Conservation (phyloP, 2,888 invertebrate genomes). For the Lithophane semibrunnea region DNA sequence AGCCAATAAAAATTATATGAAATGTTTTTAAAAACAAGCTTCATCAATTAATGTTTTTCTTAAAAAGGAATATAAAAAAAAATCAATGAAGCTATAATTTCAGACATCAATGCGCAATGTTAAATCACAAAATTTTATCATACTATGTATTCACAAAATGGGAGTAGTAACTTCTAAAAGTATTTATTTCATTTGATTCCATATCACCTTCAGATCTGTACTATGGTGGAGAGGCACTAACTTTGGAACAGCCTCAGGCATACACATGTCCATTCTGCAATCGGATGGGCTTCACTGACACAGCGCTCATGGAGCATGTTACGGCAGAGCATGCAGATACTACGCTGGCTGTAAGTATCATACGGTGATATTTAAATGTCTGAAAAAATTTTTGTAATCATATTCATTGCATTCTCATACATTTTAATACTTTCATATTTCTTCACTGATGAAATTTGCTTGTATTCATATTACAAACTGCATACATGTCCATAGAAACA, state of each 20-base stretch:
- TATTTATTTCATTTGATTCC: conserved; percentile 31
- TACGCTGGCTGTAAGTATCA: conserved; percentile 94
- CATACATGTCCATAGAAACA: neutral
- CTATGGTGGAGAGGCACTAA: conserved; percentile 98
- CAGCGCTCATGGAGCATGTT: conserved; percentile 97
- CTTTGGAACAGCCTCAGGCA: conserved; percentile 97
- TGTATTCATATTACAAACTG: neutral
- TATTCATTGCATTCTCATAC: conserved; percentile 2
- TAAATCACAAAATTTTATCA: neutral
- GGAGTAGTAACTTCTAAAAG: neutral
- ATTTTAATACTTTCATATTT: conserved; percentile 15
- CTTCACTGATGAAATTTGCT: conserved; percentile 1
- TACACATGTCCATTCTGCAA: conserved; percentile 99
- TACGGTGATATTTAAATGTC: neutral
- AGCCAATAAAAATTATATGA: neutral
- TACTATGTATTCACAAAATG: neutral
- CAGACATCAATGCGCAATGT: conserved; percentile 4
- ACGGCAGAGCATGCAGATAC: conserved; percentile 97
- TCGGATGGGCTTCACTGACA: conserved; percentile 98
- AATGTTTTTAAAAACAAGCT: neutral
- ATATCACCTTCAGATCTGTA: conserved; percentile 93
- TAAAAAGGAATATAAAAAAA: neutral
- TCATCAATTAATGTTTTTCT: neutral
- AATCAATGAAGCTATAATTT: neutral
- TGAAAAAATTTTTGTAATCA: neutral